Base-by-base conservation (phyloP, 2,113 vertebrate genomes). In the Brevimyrus niger region DNA sequence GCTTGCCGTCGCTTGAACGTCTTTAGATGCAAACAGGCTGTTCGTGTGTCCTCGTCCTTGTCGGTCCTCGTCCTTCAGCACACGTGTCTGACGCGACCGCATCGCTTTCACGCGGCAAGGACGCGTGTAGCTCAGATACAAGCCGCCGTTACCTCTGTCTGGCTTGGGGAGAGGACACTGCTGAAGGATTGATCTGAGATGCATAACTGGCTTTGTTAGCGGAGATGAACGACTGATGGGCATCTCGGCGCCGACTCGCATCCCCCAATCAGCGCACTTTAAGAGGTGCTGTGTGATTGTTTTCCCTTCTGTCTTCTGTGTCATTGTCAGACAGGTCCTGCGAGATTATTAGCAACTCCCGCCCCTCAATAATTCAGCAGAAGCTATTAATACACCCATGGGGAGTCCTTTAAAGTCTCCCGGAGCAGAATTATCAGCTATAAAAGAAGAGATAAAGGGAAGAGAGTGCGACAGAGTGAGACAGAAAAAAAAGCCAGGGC, bases 331-430 rank as follows among this genome's bases (percentile, higher is more conserved):
- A 96, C 95, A 94, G 94, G 94, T 96, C 95, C 94, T 94, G 92
- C 73, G 95, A 94, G 95, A 95, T 96, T 95, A 96, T 96, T 96
- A 95, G 95, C 95, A 95, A 95, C 95, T 92, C 92, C 93, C 94
- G 94, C 94, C 95, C 95, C 94, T 96, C 94, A 95, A 96, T 96
- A 96, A 96, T 96, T 96, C 95, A 96, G 95, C 94, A 93, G 92
- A 94, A 94, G 95, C 95, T 96, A 96, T 96, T 96, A 96, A 95
- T 96, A 96, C 93, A 95, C 94, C 95, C 94, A 95, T 94, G 94
- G 95, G 95, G 94, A 95, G 95, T 95, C 94, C 94, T 96, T 94
- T 94, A 95, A 95, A 95, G 92, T 94, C 94, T 95, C 93, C 95
- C 94, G 93, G 93, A 94, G 94, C 95, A 94, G 95, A 93, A 93